These are phyloP conservation scores for Ochropacha duplaris DNA, from an alignment of 2,888 invertebrate genomes.

Conservation along the genomic window DNA sequence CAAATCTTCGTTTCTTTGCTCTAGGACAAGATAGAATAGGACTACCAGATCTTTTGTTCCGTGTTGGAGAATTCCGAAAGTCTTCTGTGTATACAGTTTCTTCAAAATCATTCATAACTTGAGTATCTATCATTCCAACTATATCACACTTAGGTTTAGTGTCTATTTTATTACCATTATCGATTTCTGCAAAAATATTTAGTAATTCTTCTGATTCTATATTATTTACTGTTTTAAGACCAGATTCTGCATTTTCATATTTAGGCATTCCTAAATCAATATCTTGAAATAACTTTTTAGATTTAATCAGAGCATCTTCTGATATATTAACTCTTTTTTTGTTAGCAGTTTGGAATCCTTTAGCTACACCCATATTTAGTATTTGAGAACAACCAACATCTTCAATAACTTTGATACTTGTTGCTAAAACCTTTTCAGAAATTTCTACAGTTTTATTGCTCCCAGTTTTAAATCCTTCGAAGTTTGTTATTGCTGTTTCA, in stretches of 20 bases:
- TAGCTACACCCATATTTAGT: neutral
- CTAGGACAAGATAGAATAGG: constrained; percentile 69
- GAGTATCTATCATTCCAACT: constrained; percentile 54
- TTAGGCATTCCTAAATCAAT: constrained; percentile 3
- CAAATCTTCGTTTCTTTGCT: constrained; percentile 62
- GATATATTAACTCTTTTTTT: constrained; percentile 25
- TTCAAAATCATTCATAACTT: constrained; percentile 66
- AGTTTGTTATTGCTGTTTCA: constrained; percentile 6
- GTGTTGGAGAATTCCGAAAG: constrained; percentile 44
- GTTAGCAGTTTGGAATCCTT: constrained; percentile 25
- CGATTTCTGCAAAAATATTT: constrained; percentile 9
- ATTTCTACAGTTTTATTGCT: constrained; percentile 55
- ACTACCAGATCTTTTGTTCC: constrained; percentile 60
- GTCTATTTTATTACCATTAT: neutral
- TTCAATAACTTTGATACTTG: constrained; percentile 47
- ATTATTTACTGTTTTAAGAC: neutral
- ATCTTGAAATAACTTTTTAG: constrained; percentile 36
- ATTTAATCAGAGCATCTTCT: constrained; percentile 29
- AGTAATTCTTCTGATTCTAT: constrained; percentile 4
- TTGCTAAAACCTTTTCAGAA: constrained; percentile 41
- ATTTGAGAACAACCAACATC: constrained; percentile 22
- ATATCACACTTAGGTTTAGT: constrained; percentile 11
- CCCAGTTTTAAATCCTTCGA: constrained; percentile 59
- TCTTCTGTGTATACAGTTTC: constrained; percentile 63
- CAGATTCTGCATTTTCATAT: neutral